Evolutionary conservation across 2,113 vertebrate genomes (phyloP), one percentile per base, ranked within the genome.

Genomic region (Telmatochromis sp.): DNA sequence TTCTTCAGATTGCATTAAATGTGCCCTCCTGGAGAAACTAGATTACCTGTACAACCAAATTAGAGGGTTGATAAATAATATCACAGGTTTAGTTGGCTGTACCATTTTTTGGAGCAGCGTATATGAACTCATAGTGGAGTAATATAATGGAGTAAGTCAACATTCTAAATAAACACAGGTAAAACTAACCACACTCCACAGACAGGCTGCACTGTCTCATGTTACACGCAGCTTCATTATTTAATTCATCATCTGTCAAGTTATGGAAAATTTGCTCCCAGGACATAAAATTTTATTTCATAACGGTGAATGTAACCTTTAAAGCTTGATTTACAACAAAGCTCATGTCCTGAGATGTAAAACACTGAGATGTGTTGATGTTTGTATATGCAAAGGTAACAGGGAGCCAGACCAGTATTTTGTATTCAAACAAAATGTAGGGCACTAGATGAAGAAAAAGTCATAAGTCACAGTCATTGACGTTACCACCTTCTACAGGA

Each of bases 401-500:
- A 31, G 45, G 6, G 8, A 8, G 9, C 5, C 21, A 7, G 11
- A 26, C 84, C 21, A 81, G 73, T 50, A 14, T 53, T 85, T 87
- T 40, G 6, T 33, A 57, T 60, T 71, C 10, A 89, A 82, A 58
- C 73, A 63, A 23, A 79, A 75, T 11, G 31, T 53, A 79, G 19
- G 19, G 42, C 28, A 45, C 68, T 7, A 42, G 51, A 75, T 65
- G 54, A 84, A 90, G 58, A 93, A 94, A 89, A 86, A 79, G 58
- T 90, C 89, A 11, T 12, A 93, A 90, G 91, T 94, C 86, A 93
- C 87, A 93, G 86, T 82, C 65, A 53, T 17, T 87, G 80, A 85
- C 3, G 83, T 87, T 91, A 84, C 93, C 85, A 91, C 94, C 93
- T 95, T 93, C 51, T 89, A 95, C 94, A 96, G 97, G 97, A 97